These are phyloP conservation scores for Pandion haliaetus DNA, from an alignment of 2,113 vertebrate species.

Conservation along the genomic window DNA sequence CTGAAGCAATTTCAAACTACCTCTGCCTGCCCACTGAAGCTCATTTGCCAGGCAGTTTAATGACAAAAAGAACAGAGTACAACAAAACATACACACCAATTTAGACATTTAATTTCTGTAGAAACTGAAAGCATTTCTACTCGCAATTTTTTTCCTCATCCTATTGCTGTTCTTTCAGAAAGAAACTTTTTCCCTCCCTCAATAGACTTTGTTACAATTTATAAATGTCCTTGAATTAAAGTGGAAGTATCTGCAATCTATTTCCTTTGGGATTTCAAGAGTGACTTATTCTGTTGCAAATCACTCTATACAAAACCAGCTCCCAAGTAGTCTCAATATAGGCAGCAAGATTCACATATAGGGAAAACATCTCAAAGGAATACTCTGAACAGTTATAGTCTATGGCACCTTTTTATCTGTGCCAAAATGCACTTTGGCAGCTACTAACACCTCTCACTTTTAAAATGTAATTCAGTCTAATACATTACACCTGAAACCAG, in stretches of 20 bases:
- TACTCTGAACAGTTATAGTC: neutral
- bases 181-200: neutral
- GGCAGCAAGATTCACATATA: neutral
- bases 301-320: neutral
- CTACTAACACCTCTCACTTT: neutral
- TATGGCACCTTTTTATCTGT: neutral
- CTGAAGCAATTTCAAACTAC: neutral
- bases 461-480: neutral
- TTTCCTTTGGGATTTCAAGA: neutral
- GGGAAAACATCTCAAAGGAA: neutral
- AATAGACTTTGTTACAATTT: neutral
- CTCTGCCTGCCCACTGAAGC: neutral
- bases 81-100: neutral
- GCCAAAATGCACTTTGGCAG: neutral
- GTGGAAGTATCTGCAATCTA: neutral
- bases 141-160: neutral
- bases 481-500: neutral
- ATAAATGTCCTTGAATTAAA: neutral
- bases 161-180: neutral
- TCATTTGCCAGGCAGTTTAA: neutral
- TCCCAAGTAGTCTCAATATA: neutral
- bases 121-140: neutral
- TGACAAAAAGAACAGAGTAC: neutral
- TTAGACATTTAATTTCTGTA: neutral
- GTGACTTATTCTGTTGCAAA: neutral